A percentile compares a stretch with the other conserved stretches of the same genome.
Evolutionary conservation across 2,888 invertebrate genomes (phyloP).

Genomic region (Cephus spinipes): DNA sequence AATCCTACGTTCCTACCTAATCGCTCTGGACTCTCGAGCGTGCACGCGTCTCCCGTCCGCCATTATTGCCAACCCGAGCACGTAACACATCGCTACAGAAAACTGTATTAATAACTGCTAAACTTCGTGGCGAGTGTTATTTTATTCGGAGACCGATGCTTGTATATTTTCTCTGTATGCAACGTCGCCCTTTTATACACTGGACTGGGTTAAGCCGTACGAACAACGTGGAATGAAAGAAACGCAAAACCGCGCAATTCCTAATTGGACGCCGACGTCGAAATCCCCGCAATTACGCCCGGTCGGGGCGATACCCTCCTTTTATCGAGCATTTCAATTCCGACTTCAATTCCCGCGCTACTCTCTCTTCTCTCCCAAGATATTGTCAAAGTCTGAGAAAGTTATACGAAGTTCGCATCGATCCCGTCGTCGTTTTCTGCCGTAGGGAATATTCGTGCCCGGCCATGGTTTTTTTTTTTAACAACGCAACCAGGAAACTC

Average conservation of each 20-base stretch:
- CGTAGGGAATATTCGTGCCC: background rate
- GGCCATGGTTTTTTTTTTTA: background rate
- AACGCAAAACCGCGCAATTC: background rate
- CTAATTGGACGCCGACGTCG: background rate
- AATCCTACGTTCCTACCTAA: slow-evolving; percentile 43
- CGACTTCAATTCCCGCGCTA: background rate
- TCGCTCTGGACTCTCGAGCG: slow-evolving; percentile 24
- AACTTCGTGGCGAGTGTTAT: background rate
- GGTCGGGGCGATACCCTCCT: background rate
- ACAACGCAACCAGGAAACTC: background rate
- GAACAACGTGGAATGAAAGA: background rate
- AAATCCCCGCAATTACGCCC: background rate
- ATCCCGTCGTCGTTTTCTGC: background rate
- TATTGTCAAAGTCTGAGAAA: background rate
- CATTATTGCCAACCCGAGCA: background rate
- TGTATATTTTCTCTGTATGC: background rate
- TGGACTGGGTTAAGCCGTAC: background rate
- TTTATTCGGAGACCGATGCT: background rate
- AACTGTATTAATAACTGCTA: background rate
- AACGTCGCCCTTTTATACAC: background rate
- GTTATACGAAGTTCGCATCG: background rate
- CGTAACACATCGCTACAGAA: background rate
- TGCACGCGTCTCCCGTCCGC: background rate
- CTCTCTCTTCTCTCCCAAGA: background rate
- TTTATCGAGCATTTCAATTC: background rate